Percentiles rank a stretch among this genome's conserved stretches.
phyloP scores from a whole-genome alignment of 2,113 vertebrate species.

The Himantopus leucocephalus region DNA sequence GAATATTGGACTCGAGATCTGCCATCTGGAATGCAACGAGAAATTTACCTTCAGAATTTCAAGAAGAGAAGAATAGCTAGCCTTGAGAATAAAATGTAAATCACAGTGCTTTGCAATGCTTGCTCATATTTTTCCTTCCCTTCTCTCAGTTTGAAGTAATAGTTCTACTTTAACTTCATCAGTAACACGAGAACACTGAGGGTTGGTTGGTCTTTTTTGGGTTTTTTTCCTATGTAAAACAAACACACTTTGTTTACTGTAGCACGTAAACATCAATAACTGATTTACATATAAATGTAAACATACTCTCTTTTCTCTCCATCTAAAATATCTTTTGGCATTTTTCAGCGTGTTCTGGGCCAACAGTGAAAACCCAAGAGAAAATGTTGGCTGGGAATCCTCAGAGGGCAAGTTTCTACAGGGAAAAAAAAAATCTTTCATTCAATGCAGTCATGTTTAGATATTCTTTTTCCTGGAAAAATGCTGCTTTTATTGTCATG shows the following conservation, averaged over 20 bases:
- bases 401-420: background rate
- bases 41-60: background rate
- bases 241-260: background rate
- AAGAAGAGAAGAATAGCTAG: background rate
- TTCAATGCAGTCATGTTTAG: background rate
- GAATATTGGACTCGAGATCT: background rate
- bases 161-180: background rate
- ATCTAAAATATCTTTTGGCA: background rate
- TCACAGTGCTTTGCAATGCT: background rate
- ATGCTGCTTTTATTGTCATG: background rate
- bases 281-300: background rate
- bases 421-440: background rate
- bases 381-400: background rate
- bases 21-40: background rate
- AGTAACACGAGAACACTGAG: background rate
- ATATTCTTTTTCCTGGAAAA: background rate
- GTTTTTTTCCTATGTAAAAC: background rate
- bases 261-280: background rate
- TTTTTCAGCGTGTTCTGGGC: background rate
- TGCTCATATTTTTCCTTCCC: background rate
- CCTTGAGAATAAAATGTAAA: background rate
- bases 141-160: background rate
- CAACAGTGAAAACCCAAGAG: background rate
- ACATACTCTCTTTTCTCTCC: background rate
- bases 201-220: background rate